These are phyloP conservation scores for Scelioninae gen. 2 DNA, from an alignment of 2,888 invertebrate genomes.

Conservation along the genomic window DNA sequence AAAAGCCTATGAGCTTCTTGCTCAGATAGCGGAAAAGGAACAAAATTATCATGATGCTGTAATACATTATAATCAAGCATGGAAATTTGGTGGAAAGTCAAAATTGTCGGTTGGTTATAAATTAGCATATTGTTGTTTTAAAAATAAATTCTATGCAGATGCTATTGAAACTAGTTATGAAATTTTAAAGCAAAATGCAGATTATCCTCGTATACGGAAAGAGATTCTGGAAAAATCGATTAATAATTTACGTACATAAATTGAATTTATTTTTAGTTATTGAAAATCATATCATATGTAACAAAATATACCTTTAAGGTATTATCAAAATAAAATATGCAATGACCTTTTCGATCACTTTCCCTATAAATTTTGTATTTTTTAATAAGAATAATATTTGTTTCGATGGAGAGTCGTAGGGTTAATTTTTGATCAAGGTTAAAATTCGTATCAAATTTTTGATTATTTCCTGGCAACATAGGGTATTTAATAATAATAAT, in stretches of 20 bases:
- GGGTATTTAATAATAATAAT: too few relatives aligned
- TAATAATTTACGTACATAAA: slow-evolving; percentile 83
- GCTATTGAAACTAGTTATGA: slow-evolving; percentile 94
- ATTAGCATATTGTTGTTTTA: slow-evolving; percentile 92
- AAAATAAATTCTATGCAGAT: slow-evolving; percentile 91
- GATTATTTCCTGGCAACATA: too few relatives aligned
- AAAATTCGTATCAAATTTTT: too few relatives aligned
- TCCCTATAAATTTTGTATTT: too few relatives aligned
- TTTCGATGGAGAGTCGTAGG: too few relatives aligned
- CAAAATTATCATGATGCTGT: slow-evolving; percentile 92
- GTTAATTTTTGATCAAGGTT: too few relatives aligned
- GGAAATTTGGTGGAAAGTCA: slow-evolving; percentile 87
- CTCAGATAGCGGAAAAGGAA: slow-evolving; percentile 92
- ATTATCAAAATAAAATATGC: too few relatives aligned
- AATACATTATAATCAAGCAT: slow-evolving; percentile 88
- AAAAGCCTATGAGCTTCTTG: slow-evolving; percentile 92
- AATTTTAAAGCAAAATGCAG: slow-evolving; percentile 87
- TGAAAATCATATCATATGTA: too few relatives aligned
- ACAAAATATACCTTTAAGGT: too few relatives aligned
- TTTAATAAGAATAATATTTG: too few relatives aligned
- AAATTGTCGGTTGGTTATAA: slow-evolving; percentile 95
- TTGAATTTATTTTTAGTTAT: too few relatives aligned
- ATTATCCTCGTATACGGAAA: slow-evolving; percentile 93
- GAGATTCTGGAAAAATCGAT: slow-evolving; percentile 95
- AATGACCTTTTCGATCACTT: too few relatives aligned